Evolutionary conservation across 2,113 vertebrate genomes (phyloP).

Genomic region (Chascanopsetta lugubris): DNA sequence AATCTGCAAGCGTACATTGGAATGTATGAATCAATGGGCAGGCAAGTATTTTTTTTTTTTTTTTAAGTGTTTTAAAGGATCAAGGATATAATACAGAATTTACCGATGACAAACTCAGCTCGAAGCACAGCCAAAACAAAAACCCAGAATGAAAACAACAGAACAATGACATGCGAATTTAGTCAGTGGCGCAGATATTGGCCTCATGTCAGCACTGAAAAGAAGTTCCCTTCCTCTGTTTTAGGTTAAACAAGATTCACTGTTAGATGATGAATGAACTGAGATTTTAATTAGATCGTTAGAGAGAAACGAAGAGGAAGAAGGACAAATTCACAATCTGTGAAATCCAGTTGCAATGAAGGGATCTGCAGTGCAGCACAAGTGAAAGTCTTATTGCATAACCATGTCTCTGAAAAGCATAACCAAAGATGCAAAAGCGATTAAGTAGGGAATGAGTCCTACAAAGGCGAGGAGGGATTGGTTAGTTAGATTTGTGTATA

Average conservation of each 20-base stretch:
- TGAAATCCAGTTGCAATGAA: background rate
- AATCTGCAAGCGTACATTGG: slow-evolving; percentile 50
- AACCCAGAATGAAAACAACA: background rate
- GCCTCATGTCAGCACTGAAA: slow-evolving; percentile 25
- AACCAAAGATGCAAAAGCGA: slow-evolving; percentile 16
- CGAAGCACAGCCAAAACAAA: background rate
- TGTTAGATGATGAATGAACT: slow-evolving; percentile 3
- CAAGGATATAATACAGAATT: slow-evolving; percentile 20
- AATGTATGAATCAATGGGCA: slow-evolving; percentile 50
- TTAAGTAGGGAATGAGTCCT: slow-evolving; percentile 1
- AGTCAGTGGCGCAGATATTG: slow-evolving; percentile 4
- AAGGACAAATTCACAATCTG: slow-evolving; percentile 4
- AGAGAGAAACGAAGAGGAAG: background rate
- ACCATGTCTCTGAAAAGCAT: slow-evolving; percentile 32
- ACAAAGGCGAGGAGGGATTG: slow-evolving; percentile 23
- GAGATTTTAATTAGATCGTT: background rate
- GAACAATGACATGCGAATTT: slow-evolving; percentile 15
- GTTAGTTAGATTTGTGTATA: slow-evolving; percentile 35
- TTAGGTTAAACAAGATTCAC: slow-evolving; percentile 7
- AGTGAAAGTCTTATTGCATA: slow-evolving; percentile 24
- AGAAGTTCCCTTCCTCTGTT: slow-evolving; percentile 39
- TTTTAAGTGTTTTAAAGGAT: slow-evolving; percentile 20
- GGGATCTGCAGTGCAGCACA: slow-evolving; percentile 12
- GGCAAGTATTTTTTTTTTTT: slow-evolving; percentile 20
- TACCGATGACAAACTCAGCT: slow-evolving; percentile 21